Evolutionary conservation across 2,888 invertebrate species (phyloP).

Genomic region (Euplagia quadripunctaria): DNA sequence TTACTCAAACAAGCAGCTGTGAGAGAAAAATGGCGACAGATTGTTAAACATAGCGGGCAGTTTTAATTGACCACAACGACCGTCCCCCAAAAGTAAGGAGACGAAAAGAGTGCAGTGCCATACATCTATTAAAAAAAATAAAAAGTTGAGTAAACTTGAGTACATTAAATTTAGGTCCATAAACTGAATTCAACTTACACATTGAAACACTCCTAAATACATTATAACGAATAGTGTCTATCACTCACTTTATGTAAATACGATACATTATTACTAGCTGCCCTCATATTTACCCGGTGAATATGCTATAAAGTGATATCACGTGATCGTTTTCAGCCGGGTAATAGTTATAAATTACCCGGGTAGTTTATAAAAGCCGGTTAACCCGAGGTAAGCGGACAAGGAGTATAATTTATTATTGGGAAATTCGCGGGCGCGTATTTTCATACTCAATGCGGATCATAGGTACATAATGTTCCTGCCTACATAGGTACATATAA

Average conservation of each 20-base stretch:
- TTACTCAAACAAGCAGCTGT: too few relatives aligned
- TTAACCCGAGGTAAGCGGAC: slow-evolving; percentile 87
- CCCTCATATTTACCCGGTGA: slow-evolving; percentile 84
- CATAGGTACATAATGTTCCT: slow-evolving; percentile 55
- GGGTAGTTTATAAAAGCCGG: slow-evolving; percentile 87
- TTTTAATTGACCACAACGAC: neutral
- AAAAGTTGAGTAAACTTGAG: too few relatives aligned
- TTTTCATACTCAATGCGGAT: slow-evolving; percentile 76
- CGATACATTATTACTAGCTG: slow-evolving; percentile 73
- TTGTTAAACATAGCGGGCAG: neutral
- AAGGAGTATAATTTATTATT: slow-evolving; percentile 86
- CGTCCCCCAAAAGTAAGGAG: neutral
- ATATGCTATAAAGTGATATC: slow-evolving; percentile 87
- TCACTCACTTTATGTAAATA: slow-evolving; percentile 62
- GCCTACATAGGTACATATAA: neutral
- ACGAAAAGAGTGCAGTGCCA: neutral
- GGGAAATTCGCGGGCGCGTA: slow-evolving; percentile 82
- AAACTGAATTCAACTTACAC: neutral
- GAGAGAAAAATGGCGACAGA: too few relatives aligned
- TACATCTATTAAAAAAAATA: neutral
- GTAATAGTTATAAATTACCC: slow-evolving; percentile 87
- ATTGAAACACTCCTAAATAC: slow-evolving; percentile 13
- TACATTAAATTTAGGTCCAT: neutral
- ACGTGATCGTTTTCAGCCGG: slow-evolving; percentile 85
- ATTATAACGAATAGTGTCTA: slow-evolving; percentile 39